phyloP scores from a whole-genome alignment of 2,797 vertebrate species.

The Netta rufina region DNA sequence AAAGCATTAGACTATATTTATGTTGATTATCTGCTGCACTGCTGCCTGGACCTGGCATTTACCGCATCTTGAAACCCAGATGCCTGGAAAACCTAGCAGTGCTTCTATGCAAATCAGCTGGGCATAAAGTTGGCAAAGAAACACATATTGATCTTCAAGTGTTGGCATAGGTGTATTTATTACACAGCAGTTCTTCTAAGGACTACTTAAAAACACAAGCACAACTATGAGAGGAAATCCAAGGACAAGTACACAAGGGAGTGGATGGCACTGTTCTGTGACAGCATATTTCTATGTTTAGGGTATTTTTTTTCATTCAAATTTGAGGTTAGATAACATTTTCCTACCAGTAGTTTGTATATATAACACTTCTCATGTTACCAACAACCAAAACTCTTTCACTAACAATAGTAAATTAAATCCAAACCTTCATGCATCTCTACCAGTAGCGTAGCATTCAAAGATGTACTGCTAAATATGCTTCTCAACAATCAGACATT shows the following conservation, averaged over 20 bases:
- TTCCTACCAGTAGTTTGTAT: not conserved
- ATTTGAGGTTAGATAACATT: not conserved
- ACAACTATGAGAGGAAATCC: not conserved
- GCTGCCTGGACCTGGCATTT: not conserved
- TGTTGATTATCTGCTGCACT: not conserved
- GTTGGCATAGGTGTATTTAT: not conserved
- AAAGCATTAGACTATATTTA: not conserved
- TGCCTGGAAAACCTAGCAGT: not conserved
- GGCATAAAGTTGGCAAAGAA: not conserved
- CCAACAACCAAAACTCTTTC: not conserved
- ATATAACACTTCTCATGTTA: not conserved
- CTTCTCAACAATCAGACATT: not conserved
- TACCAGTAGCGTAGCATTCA: not conserved
- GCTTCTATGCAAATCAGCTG: not conserved
- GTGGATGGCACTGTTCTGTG: not conserved
- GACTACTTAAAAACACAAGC: not conserved
- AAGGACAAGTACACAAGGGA: not conserved
- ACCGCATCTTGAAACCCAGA: not conserved
- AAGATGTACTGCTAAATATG: not conserved
- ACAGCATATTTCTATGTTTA: not conserved
- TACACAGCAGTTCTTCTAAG: not conserved
- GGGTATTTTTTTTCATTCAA: not conserved
- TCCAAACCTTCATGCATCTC: not conserved
- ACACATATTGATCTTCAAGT: not conserved
- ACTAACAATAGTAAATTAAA: not conserved